Conservation (phyloP, 2,888 invertebrate genomes). For the Itoplectis maculator region DNA sequence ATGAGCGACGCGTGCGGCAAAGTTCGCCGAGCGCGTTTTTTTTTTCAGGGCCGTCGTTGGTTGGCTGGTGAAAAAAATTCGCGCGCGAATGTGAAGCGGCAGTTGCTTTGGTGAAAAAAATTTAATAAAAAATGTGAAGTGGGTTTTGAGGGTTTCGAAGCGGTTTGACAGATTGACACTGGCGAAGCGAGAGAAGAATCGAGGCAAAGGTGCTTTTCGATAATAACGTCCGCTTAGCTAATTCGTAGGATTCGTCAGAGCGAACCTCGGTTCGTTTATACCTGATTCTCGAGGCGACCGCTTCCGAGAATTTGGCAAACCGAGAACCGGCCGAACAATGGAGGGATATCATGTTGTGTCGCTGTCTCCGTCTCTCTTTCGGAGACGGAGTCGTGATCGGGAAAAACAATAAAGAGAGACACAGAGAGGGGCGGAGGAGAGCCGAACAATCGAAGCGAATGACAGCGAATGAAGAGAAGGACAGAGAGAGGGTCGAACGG, state of each 20-base stretch:
- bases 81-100: background rate
- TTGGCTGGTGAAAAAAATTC: background rate
- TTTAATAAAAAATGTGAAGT: background rate
- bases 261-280: constrained; percentile 1
- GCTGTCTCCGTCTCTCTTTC: background rate
- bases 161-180: background rate
- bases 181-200: background rate
- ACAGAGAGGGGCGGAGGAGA: background rate
- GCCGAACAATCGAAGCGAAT: constrained; percentile 1
- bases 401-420: background rate
- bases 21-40: constrained; percentile 36
- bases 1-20: constrained; percentile 26
- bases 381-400: too few species aligned
- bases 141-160: background rate
- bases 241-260: background rate
- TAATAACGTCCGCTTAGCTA: background rate
- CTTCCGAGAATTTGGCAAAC: background rate
- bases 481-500: background rate
- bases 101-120: too few species aligned
- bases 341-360: background rate
- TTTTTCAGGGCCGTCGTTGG: constrained; percentile 51
- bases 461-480: background rate
- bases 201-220: background rate
- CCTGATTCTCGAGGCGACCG: background rate
- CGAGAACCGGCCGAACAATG: background rate